Base-by-base conservation (phyloP, 2,797 vertebrate genomes). In the Prunella strophiata region DNA sequence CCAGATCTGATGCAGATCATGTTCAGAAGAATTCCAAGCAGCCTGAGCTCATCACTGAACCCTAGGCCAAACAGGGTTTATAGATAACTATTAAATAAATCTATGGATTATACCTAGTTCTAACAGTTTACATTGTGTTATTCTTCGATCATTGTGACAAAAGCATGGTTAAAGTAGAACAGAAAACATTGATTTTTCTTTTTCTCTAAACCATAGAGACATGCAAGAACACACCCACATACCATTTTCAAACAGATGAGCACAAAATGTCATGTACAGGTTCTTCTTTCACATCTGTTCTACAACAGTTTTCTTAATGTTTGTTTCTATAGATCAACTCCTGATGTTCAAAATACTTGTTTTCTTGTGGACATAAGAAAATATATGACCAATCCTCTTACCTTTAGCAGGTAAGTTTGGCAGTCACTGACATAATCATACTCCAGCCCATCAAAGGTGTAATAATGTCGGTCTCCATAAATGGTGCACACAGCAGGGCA, bases 351-450 rank as follows among this genome's bases (percentile, higher is more conserved):
- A 88, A 79, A 73, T 16, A 67, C 9, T 55, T 81, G 36, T n/a
- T 30, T 32, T 82, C 26, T 40, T 17, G 30, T 2, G 61, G 34
- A 59, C 20, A 61, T 13, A 54, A 58, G 30, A 51, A 84, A 78
- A 54, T 5, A 22, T 59, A 51, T 11, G 45, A 95, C 45, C 30
- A 86, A 25, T 57, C 10, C 23, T 83, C 97, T 88, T 98, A 99
- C 99, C 98, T 99, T 99, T 66, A 99, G 96, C 93, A 99, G 97
- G 92, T 99, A 99, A 72, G 98, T 98, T 95, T 99, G 99, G 95
- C 99, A 99, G 97, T 99, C 99, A 66, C 99, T 99, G 96, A 98
- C 96, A 91, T 99, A 99, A 95, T 99, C 99, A 88, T 99, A 99
- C 87, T 99, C 99, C 52, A 99, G 85, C 14, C 99, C 99, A 23